Evolutionary conservation across 2,888 invertebrate species (phyloP), one percentile per base, ranked within the genome.

Genomic region (Meteorus colon): DNA sequence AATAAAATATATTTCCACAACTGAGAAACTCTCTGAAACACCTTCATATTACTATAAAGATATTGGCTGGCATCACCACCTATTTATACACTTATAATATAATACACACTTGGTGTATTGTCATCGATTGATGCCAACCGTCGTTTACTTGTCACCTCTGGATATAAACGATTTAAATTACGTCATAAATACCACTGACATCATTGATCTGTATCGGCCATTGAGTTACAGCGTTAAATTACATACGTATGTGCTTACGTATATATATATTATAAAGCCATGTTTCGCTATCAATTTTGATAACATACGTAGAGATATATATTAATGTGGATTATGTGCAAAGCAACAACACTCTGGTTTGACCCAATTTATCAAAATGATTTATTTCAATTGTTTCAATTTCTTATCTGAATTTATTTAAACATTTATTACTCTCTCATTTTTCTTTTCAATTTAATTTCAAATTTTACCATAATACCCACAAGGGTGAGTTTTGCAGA

Each of bases 121-220:
- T 55, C 55, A 55, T 55, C 55, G 55, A 55, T 19, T 83, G 82
- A 85, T 84, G 84, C 85, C 85, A 83, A 85, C 84, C 83, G 81
- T 82, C 83, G 81, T 82, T 82, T 82, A 81, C 83, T 48, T 86
- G 87, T 88, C 88, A 87, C 86, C 86, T 84, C 87, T 86, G 82
- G 87, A 87, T 86, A 87, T 87, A 88, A 88, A 86, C 85, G 85
- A 85, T 78, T 55, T 55, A 80, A 72, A 78, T 88, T 86, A 89
- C 88, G 86, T 88, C 87, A 89, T 87, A 55, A 55, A 55, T 55
- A 55, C n/a, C 55, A 82, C 87, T 89, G 88, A 88, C 87, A 88
- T 88, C 88, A 88, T 85, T 88, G 88, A 88, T 88, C 88, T 85
- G 86, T 87, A 88, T 88, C 88, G 83, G 8, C 79, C 78, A 80